phyloP scores from a whole-genome alignment of 1,140 invertebrate genomes.

The Megathymus violae region DNA sequence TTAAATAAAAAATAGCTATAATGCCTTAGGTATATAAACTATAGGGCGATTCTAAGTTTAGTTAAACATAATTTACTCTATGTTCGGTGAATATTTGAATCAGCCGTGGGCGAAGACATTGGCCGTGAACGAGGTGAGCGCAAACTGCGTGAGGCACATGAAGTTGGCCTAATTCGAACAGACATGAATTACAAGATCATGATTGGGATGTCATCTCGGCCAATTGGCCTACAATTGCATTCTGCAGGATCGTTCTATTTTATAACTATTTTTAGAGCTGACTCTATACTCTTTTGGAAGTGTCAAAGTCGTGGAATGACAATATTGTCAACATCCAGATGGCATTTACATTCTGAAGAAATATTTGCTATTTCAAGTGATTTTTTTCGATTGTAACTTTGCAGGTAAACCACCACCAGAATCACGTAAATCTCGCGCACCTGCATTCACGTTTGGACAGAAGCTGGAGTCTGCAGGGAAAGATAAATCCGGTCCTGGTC shows the following conservation, averaged over 20 bases:
- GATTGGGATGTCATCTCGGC: conserved; percentile 17
- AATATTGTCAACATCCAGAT: too few species aligned
- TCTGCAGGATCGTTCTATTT: conserved; percentile 13
- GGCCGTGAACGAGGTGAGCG: conserved; percentile 70
- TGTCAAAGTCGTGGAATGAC: neutral
- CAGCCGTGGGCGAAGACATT: conserved; percentile 60
- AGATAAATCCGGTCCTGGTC: conserved; percentile 89
- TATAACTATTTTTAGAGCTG: conserved; percentile 18
- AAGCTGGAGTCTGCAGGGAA: conserved; percentile 84
- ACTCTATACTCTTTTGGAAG: neutral
- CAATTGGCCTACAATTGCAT: conserved; percentile 32
- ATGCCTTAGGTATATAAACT: too few species aligned
- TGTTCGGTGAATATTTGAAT: conserved; percentile 40
- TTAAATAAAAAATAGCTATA: too few species aligned
- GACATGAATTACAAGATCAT: conserved; percentile 17
- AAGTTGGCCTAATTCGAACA: conserved; percentile 6
- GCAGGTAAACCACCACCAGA: conserved; percentile 89
- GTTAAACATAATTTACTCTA: conserved; percentile 32
- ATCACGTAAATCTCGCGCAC: conserved; percentile 89
- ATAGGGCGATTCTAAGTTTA: too few species aligned
- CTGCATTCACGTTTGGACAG: conserved; percentile 91
- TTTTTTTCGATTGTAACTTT: conserved; percentile 16
- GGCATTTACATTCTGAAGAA: neutral
- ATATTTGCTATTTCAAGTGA: neutral
- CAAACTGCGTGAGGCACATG: conserved; percentile 39